Percentiles rank a stretch among this genome's conserved stretches.
Evolutionary conservation across 1,140 invertebrate species (phyloP).

Genomic region (Archivesica marissinica): DNA sequence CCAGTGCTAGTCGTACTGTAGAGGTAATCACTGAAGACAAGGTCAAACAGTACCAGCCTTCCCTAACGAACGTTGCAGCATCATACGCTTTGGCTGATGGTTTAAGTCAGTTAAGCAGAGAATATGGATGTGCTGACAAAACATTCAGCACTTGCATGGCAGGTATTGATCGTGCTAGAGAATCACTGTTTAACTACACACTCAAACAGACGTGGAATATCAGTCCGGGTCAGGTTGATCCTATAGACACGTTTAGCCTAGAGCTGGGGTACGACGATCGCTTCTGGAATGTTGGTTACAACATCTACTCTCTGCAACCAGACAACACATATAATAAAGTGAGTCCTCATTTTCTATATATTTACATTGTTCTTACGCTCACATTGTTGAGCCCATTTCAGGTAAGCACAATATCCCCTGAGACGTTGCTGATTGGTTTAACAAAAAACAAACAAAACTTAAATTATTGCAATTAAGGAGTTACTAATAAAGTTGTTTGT

Average conservation of each 20-base stretch:
- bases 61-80: constrained; percentile 79
- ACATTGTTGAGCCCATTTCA: too few species aligned
- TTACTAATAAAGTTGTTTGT: too few species aligned
- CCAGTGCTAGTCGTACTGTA: constrained; percentile 17
- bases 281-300: constrained; percentile 53
- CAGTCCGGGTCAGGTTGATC: not conserved
- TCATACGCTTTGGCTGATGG: constrained; percentile 79
- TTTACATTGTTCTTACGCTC: too few species aligned
- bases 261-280: constrained; percentile 45
- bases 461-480: too few species aligned
- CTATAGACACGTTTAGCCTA: constrained; percentile 28
- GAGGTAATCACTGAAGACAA: constrained; percentile 48
- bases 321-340: constrained; percentile 43
- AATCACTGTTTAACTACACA: constrained; percentile 27
- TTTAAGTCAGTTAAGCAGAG: constrained; percentile 7
- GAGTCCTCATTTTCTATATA: too few species aligned
- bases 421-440: too few species aligned
- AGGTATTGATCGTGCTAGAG: not conserved
- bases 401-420: too few species aligned
- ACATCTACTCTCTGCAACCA: not conserved
- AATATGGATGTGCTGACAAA: not conserved
- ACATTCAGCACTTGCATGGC: constrained; percentile 27
- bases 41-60: not conserved
- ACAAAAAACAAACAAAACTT: too few species aligned
- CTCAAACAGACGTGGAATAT: constrained; percentile 39